These are phyloP conservation scores for Tridacna crocea DNA, from an alignment of 2,888 invertebrate species.

Conservation along the genomic window DNA sequence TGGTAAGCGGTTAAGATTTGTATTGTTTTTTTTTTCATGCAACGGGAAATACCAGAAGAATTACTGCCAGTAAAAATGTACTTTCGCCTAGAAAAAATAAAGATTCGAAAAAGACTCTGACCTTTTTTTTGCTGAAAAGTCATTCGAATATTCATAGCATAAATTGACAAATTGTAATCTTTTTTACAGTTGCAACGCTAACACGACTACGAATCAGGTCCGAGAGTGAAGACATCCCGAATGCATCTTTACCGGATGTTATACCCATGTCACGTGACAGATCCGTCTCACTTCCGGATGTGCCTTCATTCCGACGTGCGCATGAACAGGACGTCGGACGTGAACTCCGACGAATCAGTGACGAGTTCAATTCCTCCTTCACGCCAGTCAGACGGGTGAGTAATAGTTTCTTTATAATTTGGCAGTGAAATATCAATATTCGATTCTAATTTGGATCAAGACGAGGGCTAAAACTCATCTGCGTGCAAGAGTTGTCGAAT, in stretches of 20 bases:
- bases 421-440: not conserved
- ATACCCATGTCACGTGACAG: conserved; percentile 71
- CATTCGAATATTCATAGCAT: too few relatives aligned
- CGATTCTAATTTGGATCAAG: too few relatives aligned
- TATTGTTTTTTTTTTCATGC: too few relatives aligned
- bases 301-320: conserved; percentile 65
- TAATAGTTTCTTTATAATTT: not conserved
- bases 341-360: conserved; percentile 77
- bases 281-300: conserved; percentile 74
- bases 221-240: conserved; percentile 40
- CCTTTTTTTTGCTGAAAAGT: too few relatives aligned
- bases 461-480: too few relatives aligned
- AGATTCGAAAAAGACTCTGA: too few relatives aligned
- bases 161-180: not conserved
- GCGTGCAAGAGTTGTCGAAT: too few relatives aligned
- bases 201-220: conserved; percentile 51
- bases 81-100: too few relatives aligned
- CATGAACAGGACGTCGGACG: conserved; percentile 73
- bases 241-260: conserved; percentile 74
- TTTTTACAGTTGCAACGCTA: conserved; percentile 15
- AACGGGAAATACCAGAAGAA: too few relatives aligned
- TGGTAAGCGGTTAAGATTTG: too few relatives aligned
- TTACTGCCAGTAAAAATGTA: too few relatives aligned
- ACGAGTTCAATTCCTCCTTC: conserved; percentile 73
- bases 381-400: conserved; percentile 48